Conservation (phyloP, 2,113 vertebrate species). For the Condylura cristata region DNA sequence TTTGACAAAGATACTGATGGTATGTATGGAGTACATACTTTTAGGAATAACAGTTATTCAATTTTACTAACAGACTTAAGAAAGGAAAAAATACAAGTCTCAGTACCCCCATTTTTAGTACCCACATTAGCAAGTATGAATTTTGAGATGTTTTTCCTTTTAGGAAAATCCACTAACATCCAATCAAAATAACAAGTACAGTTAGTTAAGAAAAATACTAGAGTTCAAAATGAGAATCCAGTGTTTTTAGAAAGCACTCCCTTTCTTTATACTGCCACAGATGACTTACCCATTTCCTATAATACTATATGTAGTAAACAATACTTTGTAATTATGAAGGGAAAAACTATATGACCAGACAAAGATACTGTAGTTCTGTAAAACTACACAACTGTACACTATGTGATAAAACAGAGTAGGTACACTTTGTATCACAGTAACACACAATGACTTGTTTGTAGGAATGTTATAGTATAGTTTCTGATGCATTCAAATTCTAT, state of each 20-base stretch:
- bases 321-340: slow-evolving; percentile 50
- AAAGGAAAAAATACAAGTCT: background rate
- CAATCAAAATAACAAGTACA: slow-evolving; percentile 54
- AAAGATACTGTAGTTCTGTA: slow-evolving; percentile 64
- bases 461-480: slow-evolving; percentile 50
- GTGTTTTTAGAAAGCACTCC: slow-evolving; percentile 41
- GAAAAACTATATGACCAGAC: slow-evolving; percentile 45
- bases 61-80: background rate
- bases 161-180: slow-evolving; percentile 52
- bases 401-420: slow-evolving; percentile 63
- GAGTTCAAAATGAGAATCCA: slow-evolving; percentile 40
- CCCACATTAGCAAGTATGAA: background rate
- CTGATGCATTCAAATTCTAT: slow-evolving; percentile 26
- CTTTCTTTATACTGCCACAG: slow-evolving; percentile 37
- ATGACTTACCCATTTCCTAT: slow-evolving; percentile 7
- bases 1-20: background rate
- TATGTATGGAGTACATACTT: background rate
- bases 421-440: slow-evolving; percentile 35
- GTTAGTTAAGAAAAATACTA: too few species aligned
- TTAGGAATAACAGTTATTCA: background rate
- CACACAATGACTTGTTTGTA: slow-evolving; percentile 58
- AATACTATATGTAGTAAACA: slow-evolving; percentile 48
- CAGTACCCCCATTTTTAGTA: background rate
- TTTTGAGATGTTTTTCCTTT: background rate
- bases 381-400: slow-evolving; percentile 74